These are phyloP conservation scores for Microvelia longipes DNA, from an alignment of 1,140 invertebrate species.

Conservation along the genomic window DNA sequence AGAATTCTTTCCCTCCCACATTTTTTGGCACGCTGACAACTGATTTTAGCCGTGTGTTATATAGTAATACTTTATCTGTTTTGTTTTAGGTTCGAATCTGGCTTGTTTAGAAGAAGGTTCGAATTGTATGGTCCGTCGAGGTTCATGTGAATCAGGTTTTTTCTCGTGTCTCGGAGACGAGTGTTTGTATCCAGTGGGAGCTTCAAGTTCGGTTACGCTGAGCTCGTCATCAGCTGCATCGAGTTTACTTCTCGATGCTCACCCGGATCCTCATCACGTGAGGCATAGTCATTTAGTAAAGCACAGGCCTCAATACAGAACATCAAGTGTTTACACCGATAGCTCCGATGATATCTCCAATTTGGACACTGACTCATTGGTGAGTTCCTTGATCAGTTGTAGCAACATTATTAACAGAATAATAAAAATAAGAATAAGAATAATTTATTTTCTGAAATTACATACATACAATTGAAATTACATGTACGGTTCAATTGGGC, in stretches of 20 bases:
- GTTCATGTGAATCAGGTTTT: constrained; percentile 78
- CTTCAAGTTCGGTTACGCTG: constrained; percentile 32
- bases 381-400: constrained; percentile 35
- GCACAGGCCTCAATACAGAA: constrained; percentile 28
- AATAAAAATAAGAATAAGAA: not conserved
- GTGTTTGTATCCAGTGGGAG: constrained; percentile 21
- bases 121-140: constrained; percentile 37
- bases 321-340: constrained; percentile 70
- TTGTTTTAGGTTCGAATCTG: constrained; percentile 10
- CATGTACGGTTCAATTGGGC: too few species aligned
- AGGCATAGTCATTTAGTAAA: not conserved
- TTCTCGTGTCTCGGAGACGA: constrained; percentile 70
- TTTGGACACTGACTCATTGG: constrained; percentile 35
- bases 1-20: too few species aligned
- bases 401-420: not conserved
- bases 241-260: constrained; percentile 35
- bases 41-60: too few species aligned
- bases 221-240: constrained; percentile 40
- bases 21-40: too few species aligned
- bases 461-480: too few species aligned
- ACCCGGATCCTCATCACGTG: not conserved
- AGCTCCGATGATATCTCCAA: constrained; percentile 68
- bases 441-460: too few species aligned
- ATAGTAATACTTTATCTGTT: not conserved
- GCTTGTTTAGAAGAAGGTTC: constrained; percentile 7